Conservation (phyloP, 1,140 invertebrate species). For the Penaeus chinensis region DNA sequence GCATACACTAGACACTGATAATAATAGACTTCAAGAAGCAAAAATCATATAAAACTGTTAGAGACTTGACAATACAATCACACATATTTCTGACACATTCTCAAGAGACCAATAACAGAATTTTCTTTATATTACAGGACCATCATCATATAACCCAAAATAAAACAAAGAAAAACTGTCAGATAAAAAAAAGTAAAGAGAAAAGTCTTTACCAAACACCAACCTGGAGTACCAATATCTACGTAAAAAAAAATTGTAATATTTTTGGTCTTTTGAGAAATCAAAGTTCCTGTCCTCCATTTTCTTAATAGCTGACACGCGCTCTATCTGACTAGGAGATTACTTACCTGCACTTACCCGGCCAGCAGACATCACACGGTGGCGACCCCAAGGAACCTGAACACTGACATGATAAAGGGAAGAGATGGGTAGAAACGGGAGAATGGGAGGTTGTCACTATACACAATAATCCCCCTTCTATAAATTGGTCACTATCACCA, state of each 20-base stretch:
- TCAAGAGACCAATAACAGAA: conserved; percentile 43
- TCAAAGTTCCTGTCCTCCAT: conserved; percentile 23
- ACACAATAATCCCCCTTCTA: too few species aligned
- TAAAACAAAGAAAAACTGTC: too few species aligned
- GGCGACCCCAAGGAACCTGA: conserved; percentile 54
- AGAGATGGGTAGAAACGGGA: conserved; percentile 22
- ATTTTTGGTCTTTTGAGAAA: conserved; percentile 1
- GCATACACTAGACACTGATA: too few species aligned
- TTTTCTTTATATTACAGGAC: too few species aligned
- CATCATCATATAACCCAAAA: too few species aligned
- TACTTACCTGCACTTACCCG: conserved; percentile 59
- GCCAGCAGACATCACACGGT: conserved; percentile 19
- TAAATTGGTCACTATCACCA: too few species aligned
- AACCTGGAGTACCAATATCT: too few species aligned
- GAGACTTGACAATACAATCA: conserved; percentile 27
- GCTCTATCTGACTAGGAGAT: conserved; percentile 36
- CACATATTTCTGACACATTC: conserved; percentile 17
- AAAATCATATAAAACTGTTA: conserved; percentile 21
- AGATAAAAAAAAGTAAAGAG: too few species aligned
- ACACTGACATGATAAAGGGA: conserved; percentile 42
- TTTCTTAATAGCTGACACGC: conserved; percentile 31
- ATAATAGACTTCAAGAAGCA: conserved; percentile 29
- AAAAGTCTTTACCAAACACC: too few species aligned
- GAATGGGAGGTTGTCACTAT: conserved; percentile 30
- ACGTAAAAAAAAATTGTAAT: neutral